These are phyloP conservation scores for Masticophis lateralis DNA, from an alignment of 2,797 vertebrate genomes.

Conservation along the genomic window DNA sequence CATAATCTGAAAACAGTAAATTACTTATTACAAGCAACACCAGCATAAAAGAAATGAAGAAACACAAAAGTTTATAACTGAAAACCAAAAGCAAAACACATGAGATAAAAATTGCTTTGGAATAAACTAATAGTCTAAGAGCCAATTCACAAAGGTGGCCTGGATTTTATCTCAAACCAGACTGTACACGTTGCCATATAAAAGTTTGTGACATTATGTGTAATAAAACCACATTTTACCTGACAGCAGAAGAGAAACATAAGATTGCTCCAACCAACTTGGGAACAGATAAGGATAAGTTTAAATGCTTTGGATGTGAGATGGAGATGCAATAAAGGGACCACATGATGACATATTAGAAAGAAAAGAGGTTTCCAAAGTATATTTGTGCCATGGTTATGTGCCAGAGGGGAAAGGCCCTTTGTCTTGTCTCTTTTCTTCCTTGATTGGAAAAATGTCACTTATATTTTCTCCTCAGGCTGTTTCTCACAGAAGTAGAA, in stretches of 20 bases:
- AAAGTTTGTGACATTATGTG: not conserved
- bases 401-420: not conserved
- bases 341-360: not conserved
- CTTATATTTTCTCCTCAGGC: not conserved
- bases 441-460: not conserved
- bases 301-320: not conserved
- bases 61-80: not conserved
- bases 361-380: not conserved
- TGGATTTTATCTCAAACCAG: not conserved
- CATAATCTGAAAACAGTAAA: not conserved
- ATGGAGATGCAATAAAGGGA: not conserved
- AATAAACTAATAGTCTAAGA: not conserved
- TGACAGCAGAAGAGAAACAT: not conserved
- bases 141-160: not conserved
- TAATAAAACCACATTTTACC: not conserved
- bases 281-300: not conserved
- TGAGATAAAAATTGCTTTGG: not conserved
- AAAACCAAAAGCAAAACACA: not conserved
- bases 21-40: not conserved
- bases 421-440: not conserved
- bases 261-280: not conserved
- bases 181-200: not conserved
- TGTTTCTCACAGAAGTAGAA: not conserved
- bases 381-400: not conserved
- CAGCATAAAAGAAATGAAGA: not conserved